Evolutionary conservation across 2,888 invertebrate species (phyloP).

Genomic region (Chydorus sphaericus): DNA sequence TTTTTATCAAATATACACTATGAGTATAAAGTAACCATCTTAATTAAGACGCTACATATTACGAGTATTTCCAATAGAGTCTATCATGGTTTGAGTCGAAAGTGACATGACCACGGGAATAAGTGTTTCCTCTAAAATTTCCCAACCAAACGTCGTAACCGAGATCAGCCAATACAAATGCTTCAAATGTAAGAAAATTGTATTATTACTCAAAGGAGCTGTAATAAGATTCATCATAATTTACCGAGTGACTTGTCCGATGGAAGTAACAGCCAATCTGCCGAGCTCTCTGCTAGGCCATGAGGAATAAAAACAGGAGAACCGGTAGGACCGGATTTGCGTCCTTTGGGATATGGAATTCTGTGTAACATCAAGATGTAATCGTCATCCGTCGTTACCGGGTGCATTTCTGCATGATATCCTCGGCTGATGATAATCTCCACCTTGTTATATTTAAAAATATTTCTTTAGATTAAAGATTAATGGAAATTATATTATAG

Average conservation of each 20-base stretch:
- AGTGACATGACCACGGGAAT: slow-evolving; percentile 40
- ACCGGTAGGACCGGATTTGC: slow-evolving; percentile 4
- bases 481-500: too few species aligned
- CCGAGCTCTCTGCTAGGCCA: slow-evolving; percentile 30
- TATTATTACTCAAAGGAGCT: not conserved
- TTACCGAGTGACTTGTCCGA: slow-evolving; percentile 44
- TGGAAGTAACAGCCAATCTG: slow-evolving; percentile 38
- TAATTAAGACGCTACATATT: too few species aligned
- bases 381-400: slow-evolving; percentile 12
- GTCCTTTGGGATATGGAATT: slow-evolving; percentile 4
- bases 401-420: slow-evolving; percentile 13
- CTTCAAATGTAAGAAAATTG: slow-evolving; percentile 19
- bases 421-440: slow-evolving; percentile 14
- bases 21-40: too few species aligned
- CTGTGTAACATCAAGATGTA: slow-evolving; percentile 6
- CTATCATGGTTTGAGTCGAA: slow-evolving; percentile 28
- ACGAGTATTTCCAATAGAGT: slow-evolving; percentile 45
- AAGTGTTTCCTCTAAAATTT: slow-evolving; percentile 46
- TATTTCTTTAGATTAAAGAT: too few species aligned
- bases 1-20: too few species aligned
- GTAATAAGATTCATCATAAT: too few species aligned
- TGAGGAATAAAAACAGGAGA: slow-evolving; percentile 38
- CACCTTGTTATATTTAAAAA: too few species aligned
- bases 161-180: slow-evolving; percentile 42
- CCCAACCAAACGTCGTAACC: slow-evolving; percentile 69